These are phyloP conservation scores for Heliconius nattereri DNA, from an alignment of 1,140 invertebrate genomes.

Conservation along the genomic window DNA sequence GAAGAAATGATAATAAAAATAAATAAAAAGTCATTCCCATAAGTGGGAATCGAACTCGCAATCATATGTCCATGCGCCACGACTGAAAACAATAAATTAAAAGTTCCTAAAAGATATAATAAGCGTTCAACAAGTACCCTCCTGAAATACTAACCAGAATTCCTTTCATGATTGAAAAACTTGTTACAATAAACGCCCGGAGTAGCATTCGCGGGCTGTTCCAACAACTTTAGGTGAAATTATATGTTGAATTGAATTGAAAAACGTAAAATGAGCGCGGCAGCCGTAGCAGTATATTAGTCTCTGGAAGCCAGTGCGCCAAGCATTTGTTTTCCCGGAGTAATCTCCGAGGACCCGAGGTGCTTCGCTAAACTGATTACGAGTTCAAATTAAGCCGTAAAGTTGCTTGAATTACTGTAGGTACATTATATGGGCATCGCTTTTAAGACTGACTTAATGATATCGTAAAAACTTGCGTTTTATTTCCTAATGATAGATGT, in stretches of 20 bases:
- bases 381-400: slow-evolving; percentile 76
- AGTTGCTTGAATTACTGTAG: slow-evolving; percentile 68
- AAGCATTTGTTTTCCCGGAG: slow-evolving; percentile 65
- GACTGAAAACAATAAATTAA: background rate
- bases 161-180: slow-evolving; percentile 46
- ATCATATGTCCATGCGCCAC: too few species aligned
- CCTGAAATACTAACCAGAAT: slow-evolving; percentile 31
- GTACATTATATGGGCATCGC: slow-evolving; percentile 54
- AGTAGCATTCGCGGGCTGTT: slow-evolving; percentile 43
- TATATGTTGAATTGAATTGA: slow-evolving; percentile 50
- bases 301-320: slow-evolving; percentile 49
- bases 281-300: slow-evolving; percentile 52
- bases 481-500: slow-evolving; percentile 22
- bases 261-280: slow-evolving; percentile 50
- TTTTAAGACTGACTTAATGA: slow-evolving; percentile 41
- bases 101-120: background rate
- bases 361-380: slow-evolving; percentile 73
- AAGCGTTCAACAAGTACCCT: slow-evolving; percentile 34
- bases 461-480: slow-evolving; percentile 36
- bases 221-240: slow-evolving; percentile 47
- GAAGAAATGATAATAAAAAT: too few species aligned
- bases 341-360: slow-evolving; percentile 65
- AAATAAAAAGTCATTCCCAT: background rate
- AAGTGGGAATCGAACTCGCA: too few species aligned
- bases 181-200: slow-evolving; percentile 46